These are phyloP conservation scores for Athene cunicularia DNA, from an alignment of 2,113 vertebrate species.

Conservation along the genomic window DNA sequence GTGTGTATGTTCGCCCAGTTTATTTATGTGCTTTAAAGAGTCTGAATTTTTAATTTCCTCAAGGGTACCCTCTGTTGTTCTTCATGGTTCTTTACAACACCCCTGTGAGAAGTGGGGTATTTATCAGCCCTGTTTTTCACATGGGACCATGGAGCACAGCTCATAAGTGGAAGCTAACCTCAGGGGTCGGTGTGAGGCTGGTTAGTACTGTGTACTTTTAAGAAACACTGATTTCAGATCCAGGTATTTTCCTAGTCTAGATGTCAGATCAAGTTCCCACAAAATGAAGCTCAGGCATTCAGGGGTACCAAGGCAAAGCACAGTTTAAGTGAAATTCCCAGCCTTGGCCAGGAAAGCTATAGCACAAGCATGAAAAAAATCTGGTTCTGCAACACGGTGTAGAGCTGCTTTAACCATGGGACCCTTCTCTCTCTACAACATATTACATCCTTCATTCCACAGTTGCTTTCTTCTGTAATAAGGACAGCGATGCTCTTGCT, in stretches of 20 bases:
- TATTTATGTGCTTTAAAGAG: not conserved
- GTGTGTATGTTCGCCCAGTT: not conserved
- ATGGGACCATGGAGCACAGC: accelerated
- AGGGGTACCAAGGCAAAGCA: not conserved
- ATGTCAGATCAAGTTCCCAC: not conserved
- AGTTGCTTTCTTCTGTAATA: not conserved
- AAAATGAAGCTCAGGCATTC: not conserved
- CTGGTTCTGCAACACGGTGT: not conserved
- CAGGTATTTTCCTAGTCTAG: not conserved
- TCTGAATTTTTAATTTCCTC: not conserved
- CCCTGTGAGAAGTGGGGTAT: accelerated
- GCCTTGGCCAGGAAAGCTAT: not conserved
- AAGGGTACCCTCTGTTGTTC: not conserved
- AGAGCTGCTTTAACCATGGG: not conserved
- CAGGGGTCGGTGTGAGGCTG: not conserved
- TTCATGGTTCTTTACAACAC: not conserved
- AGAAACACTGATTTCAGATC: not conserved
- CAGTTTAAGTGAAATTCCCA: not conserved
- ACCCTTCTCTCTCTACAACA: not conserved
- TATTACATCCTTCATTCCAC: not conserved
- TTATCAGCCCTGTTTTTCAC: not conserved
- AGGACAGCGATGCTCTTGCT: not conserved
- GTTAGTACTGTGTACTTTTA: not conserved
- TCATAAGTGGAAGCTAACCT: not conserved
- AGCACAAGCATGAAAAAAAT: not conserved